phyloP scores from a whole-genome alignment of 2,797 vertebrate genomes.

The Danio tinwini region DNA sequence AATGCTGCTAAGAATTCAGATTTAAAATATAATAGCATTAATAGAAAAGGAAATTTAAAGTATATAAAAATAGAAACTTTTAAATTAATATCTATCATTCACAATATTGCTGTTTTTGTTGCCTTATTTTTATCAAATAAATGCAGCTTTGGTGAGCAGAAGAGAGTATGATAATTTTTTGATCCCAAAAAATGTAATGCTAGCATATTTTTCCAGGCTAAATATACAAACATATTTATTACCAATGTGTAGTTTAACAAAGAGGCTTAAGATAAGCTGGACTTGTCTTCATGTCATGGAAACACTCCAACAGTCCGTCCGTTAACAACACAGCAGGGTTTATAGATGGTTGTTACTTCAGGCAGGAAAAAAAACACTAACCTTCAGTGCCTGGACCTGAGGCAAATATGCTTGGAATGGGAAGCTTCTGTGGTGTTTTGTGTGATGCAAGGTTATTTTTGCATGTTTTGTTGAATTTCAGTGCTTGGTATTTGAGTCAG shows the following conservation, averaged over 20 bases:
- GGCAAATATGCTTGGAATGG: constrained; percentile 18
- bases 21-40: too few species aligned
- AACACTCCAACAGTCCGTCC: background rate
- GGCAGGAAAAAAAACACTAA: background rate
- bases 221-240: background rate
- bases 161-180: too few species aligned
- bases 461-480: constrained; percentile 1
- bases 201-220: background rate
- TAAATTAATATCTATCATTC: too few species aligned
- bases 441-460: background rate
- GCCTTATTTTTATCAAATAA: too few species aligned
- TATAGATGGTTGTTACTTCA: background rate
- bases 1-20: too few species aligned
- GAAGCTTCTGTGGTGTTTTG: constrained; percentile 6
- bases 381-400: background rate
- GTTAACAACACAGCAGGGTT: background rate
- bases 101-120: too few species aligned
- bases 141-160: too few species aligned
- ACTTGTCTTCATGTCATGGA: background rate
- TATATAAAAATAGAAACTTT: too few species aligned
- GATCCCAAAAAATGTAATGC: background rate
- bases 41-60: too few species aligned
- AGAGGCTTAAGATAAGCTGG: background rate
- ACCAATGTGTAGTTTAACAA: background rate
- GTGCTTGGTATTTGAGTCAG: constrained; percentile 22